phyloP scores from a whole-genome alignment of 92 coral and sea anemone genomes.

The Phenganax marumi region DNA sequence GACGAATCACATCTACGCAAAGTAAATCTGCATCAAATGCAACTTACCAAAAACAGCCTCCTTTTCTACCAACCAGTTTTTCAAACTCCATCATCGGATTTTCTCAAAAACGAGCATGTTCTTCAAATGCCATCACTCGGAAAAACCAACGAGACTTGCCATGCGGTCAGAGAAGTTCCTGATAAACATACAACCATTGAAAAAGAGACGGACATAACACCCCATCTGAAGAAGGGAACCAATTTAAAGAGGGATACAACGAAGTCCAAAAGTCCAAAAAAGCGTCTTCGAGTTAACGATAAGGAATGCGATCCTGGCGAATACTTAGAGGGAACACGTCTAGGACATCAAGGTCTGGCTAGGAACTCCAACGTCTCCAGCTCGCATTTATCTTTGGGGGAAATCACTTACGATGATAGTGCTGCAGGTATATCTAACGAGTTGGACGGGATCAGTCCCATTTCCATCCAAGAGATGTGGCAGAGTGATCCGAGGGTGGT shows the following conservation, averaged over 20 bases:
- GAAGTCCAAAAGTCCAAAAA: background rate
- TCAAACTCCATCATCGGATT: background rate
- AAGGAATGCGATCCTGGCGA: conserved; percentile 28
- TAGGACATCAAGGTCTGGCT: background rate
- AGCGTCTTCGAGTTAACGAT: background rate
- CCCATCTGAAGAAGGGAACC: background rate
- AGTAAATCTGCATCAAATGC: background rate
- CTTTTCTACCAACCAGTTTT: conserved; percentile 29
- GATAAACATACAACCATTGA: background rate
- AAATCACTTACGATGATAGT: background rate
- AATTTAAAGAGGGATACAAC: background rate
- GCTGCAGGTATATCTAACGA: background rate
- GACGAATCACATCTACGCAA: background rate
- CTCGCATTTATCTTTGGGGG: conserved; percentile 32
- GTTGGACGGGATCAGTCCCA: conserved; percentile 33
- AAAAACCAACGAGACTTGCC: background rate
- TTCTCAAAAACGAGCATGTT: background rate
- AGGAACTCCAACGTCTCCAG: conserved; percentile 1
- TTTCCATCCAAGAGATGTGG: conserved; percentile 13
- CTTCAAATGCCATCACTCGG: background rate
- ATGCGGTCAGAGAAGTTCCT: too few relatives aligned
- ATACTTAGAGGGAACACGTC: background rate
- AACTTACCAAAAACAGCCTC: conserved; percentile 8
- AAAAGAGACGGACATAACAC: background rate
- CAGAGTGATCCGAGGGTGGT: background rate